These are phyloP conservation scores for Cyprinus carpio DNA, from an alignment of 2,113 vertebrate genomes.

Conservation along the genomic window DNA sequence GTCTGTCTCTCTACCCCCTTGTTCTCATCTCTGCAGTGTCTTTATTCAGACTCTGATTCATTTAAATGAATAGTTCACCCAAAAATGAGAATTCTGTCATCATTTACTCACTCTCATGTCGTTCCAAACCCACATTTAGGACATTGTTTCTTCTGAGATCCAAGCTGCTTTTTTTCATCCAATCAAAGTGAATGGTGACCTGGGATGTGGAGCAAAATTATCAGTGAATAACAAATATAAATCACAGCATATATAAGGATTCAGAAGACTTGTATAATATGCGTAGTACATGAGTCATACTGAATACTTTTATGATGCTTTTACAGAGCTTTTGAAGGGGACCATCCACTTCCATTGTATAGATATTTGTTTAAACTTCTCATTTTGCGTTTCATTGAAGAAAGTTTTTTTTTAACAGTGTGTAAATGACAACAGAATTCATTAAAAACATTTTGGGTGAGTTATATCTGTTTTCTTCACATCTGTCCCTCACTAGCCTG, in stretches of 20 bases:
- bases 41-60: slow-evolving; percentile 5
- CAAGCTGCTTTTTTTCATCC: neutral
- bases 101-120: neutral
- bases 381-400: neutral
- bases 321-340: neutral
- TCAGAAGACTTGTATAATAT: neutral
- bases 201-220: neutral
- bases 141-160: slow-evolving; percentile 3
- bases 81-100: slow-evolving; percentile 7
- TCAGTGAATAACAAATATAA: neutral
- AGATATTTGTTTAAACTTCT: neutral
- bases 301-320: neutral
- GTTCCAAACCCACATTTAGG: neutral
- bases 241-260: neutral
- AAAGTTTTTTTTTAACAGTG: neutral
- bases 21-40: slow-evolving; percentile 35
- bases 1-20: slow-evolving; percentile 7
- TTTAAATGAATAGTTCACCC: neutral
- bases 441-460: no score
- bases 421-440: no score
- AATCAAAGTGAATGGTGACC: neutral
- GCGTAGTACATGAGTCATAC: neutral
- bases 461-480: neutral
- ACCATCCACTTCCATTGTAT: neutral
- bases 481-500: no score